Percentiles rank a stretch among this genome's conserved stretches.
phyloP scores from a whole-genome alignment of 1,140 invertebrate genomes.

The Pogonomyrmex barbatus region DNA sequence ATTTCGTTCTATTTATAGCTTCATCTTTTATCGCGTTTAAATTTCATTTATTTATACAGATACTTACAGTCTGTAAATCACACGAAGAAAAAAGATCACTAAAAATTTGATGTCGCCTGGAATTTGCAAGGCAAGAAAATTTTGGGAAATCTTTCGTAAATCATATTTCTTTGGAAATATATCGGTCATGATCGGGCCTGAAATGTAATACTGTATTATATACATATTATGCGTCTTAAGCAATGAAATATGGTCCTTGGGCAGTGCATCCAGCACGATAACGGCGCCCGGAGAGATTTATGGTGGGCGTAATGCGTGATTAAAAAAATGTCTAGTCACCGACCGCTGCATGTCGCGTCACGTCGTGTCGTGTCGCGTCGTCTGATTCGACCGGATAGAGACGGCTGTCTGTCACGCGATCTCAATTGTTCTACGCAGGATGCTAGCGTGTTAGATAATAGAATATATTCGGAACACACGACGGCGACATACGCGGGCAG shows the following conservation, averaged over 20 bases:
- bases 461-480: slow-evolving; percentile 35
- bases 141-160: slow-evolving; percentile 27
- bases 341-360: background rate
- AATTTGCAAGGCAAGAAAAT: background rate
- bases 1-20: background rate
- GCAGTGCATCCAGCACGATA: slow-evolving; percentile 25
- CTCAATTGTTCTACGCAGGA: slow-evolving; percentile 63
- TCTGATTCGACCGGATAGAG: slow-evolving; percentile 59
- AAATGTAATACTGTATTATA: slow-evolving; percentile 42
- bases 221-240: slow-evolving; percentile 39
- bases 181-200: background rate
- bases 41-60: background rate
- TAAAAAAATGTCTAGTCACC: slow-evolving; percentile 55
- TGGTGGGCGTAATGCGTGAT: slow-evolving; percentile 52
- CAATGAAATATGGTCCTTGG: slow-evolving; percentile 57
- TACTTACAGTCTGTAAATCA: background rate
- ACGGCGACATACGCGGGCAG: slow-evolving; percentile 31
- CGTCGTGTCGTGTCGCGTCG: slow-evolving; percentile 20
- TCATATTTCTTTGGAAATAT: slow-evolving; percentile 7
- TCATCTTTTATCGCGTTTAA: background rate
- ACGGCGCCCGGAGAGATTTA: slow-evolving; percentile 36
- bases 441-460: slow-evolving; percentile 61
- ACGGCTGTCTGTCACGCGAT: slow-evolving; percentile 64
- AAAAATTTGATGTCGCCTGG: background rate
- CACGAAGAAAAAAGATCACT: background rate